These are phyloP conservation scores for Trissonchulus sp. DNA, from an alignment of 2,888 invertebrate genomes.

Conservation along the genomic window DNA sequence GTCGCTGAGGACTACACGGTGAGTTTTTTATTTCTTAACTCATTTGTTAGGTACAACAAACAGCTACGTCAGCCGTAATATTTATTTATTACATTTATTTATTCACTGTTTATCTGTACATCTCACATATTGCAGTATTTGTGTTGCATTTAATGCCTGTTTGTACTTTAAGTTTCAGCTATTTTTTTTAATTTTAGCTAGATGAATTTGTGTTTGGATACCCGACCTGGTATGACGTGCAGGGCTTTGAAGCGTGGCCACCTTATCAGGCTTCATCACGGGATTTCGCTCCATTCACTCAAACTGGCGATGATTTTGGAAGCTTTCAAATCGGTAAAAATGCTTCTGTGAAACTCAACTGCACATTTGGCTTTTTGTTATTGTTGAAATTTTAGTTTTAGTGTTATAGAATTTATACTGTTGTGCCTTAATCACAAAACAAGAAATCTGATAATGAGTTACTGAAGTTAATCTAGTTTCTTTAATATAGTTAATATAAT, in stretches of 20 bases:
- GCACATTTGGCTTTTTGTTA: too few relatives aligned
- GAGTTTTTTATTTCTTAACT: background rate
- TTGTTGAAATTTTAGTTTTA: too few relatives aligned
- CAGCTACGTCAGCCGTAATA: background rate
- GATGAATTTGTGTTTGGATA: constrained; percentile 15
- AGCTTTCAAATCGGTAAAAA: too few relatives aligned
- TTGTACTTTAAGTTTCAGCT: background rate
- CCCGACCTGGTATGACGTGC: constrained; percentile 27
- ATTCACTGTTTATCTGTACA: too few relatives aligned
- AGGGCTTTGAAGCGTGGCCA: constrained; percentile 27
- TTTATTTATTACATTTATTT: constrained; percentile 1
- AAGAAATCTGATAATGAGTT: too few relatives aligned
- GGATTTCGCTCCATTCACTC: constrained; percentile 24
- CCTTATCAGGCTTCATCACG: constrained; percentile 21
- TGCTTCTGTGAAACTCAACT: too few relatives aligned
- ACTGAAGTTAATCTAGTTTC: too few relatives aligned
- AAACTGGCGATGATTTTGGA: background rate
- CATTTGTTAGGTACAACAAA: background rate
- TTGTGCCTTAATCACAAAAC: too few relatives aligned
- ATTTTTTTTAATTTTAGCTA: constrained; percentile 21
- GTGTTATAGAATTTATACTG: too few relatives aligned
- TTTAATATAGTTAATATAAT: too few relatives aligned
- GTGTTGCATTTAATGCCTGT: too few relatives aligned
- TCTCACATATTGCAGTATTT: too few relatives aligned
- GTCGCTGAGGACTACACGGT: constrained; percentile 28